Evolutionary conservation across 2,113 vertebrate genomes (phyloP).

Genomic region (Heterotis niloticus): DNA sequence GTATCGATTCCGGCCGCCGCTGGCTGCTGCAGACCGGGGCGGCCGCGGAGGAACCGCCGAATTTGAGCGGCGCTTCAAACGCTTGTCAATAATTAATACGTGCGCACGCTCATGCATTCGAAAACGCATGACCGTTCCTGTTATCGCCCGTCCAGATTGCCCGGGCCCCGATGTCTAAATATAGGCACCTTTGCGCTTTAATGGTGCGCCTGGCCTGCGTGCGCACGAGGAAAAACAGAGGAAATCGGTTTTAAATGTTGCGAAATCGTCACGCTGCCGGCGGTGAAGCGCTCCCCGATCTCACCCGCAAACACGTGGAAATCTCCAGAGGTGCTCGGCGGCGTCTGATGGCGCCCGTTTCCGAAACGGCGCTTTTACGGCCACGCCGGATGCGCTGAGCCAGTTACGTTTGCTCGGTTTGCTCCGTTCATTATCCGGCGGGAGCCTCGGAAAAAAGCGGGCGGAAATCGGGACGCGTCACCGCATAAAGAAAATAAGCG

Average conservation of each 20-base stretch:
- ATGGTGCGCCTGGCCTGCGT: background rate
- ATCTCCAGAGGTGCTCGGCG: background rate
- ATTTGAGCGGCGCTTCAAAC: constrained; percentile 1
- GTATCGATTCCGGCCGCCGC: constrained; percentile 29
- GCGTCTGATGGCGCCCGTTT: background rate
- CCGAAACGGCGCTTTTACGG: too few relatives aligned
- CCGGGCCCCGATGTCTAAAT: background rate
- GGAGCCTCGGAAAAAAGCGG: background rate
- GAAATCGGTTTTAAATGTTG: background rate
- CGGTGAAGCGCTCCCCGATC: background rate
- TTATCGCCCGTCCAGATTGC: background rate
- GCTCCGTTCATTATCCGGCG: background rate
- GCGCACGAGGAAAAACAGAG: background rate
- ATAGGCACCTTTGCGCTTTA: background rate
- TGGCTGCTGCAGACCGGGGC: constrained; percentile 23
- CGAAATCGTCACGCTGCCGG: background rate
- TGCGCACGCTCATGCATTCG: background rate
- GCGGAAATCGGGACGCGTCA: background rate
- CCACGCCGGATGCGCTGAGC: background rate
- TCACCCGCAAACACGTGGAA: background rate
- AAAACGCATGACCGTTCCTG: background rate
- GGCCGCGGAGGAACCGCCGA: constrained; percentile 19
- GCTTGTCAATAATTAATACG: constrained; percentile 18
- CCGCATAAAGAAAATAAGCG: background rate
- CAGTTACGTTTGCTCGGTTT: background rate